Conservation (phyloP, 2,888 invertebrate species). For the Limenitis camilla region DNA sequence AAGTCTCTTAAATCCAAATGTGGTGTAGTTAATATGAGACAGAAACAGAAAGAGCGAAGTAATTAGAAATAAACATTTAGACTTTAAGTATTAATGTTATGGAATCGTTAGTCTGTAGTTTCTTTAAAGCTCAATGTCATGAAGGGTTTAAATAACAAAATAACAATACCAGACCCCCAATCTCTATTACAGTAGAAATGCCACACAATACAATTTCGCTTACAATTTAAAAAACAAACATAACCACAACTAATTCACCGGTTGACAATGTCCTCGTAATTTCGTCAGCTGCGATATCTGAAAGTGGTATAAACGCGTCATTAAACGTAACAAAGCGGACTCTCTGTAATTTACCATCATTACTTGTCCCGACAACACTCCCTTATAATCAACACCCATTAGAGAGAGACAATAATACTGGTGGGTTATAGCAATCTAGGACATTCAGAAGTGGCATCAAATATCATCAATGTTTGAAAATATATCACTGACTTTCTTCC, state of each 20-base stretch:
- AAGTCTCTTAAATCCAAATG: too few species aligned
- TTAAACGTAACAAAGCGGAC: conserved; percentile 29
- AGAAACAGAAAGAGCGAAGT: too few species aligned
- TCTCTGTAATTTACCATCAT: conserved; percentile 42
- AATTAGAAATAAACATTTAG: too few species aligned
- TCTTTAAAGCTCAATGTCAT: too few species aligned
- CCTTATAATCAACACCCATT: conserved; percentile 42
- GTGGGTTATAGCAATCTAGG: conserved; percentile 6
- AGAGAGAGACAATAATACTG: conserved; percentile 22
- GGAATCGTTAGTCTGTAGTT: too few species aligned
- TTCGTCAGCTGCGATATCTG: conserved; percentile 16
- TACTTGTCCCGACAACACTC: conserved; percentile 41
- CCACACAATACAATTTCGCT: not conserved
- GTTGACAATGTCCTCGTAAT: not conserved
- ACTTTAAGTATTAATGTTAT: too few species aligned
- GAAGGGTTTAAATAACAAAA: too few species aligned
- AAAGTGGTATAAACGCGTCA: conserved; percentile 12
- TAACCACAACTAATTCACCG: not conserved
- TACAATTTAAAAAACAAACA: not conserved
- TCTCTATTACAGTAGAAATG: too few species aligned
- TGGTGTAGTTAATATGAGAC: too few species aligned
- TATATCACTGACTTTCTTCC: not conserved
- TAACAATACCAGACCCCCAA: too few species aligned
- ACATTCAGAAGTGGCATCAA: not conserved
- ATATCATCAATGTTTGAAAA: not conserved